Evolutionary conservation across 2,888 invertebrate species (phyloP).

Genomic region (Formica aserva): DNA sequence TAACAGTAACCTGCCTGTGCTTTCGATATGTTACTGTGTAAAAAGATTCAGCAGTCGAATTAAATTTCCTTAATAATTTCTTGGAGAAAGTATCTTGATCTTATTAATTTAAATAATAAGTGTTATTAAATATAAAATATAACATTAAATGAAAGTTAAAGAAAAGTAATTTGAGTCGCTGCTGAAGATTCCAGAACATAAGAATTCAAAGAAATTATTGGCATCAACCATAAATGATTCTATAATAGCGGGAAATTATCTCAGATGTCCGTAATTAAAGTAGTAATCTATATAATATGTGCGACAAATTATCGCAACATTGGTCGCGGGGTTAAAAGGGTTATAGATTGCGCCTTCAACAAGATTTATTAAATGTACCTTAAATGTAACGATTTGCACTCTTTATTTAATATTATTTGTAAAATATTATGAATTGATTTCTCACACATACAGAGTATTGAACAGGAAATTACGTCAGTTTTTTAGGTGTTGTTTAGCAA

Average conservation of each 20-base stretch:
- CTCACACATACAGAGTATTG: not conserved
- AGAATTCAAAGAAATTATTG: slow-evolving; percentile 57
- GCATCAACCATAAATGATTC: slow-evolving; percentile 58
- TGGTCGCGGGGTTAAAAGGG: not conserved
- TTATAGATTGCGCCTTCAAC: slow-evolving; percentile 4
- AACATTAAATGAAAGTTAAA: slow-evolving; percentile 3
- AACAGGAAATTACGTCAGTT: slow-evolving; percentile 4
- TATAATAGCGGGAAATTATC: slow-evolving; percentile 35
- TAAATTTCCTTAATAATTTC: not conserved
- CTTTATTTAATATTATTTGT: not conserved
- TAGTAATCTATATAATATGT: slow-evolving; percentile 43
- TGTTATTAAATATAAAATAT: not conserved
- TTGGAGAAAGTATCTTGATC: not conserved
- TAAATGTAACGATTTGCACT: slow-evolving; percentile 55
- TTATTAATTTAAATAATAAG: not conserved
- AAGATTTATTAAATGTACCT: slow-evolving; percentile 1
- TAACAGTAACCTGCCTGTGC: not conserved
- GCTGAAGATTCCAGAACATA: not conserved
- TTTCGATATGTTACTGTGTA: not conserved
- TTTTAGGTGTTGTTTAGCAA: slow-evolving; percentile 26
- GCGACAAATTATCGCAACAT: slow-evolving; percentile 53
- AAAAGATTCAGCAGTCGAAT: not conserved
- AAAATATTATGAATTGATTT: not conserved
- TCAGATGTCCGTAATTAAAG: slow-evolving; percentile 53
- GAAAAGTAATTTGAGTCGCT: not conserved